Evolutionary conservation across 2,113 vertebrate genomes (phyloP), one percentile per base, ranked within the genome.

Genomic region (Emydura subglobosa): DNA sequence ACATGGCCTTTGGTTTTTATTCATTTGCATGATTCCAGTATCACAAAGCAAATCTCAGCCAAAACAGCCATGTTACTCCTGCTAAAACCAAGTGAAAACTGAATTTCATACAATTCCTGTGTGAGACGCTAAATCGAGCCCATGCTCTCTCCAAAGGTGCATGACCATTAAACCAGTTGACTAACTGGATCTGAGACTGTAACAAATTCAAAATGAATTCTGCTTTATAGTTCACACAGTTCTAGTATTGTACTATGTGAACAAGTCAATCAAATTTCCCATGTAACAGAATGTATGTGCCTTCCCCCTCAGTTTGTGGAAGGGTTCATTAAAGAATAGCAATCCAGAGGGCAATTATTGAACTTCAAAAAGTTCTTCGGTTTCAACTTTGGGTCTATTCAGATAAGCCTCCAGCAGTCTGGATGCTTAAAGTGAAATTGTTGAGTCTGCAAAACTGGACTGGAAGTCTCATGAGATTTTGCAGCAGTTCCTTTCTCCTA

Each of bases 231-330:
- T 0, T 72, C 90, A 83, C 76, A 54, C 50, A 76, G 27, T 57
- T 79, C 47, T 74, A 11, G 13, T 42, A 92, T 42, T 83, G n/a
- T 10, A 27, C 85, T 14, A 7, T 82, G 3, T 42, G 65, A 68
- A 5, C 86, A 86, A 9, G 29, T 34, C 19, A 57, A 27, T 61
- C 34, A 83, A 83, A 87, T 92, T 47, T 34, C 68, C n/a, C 39
- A n/a, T 0, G 2, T 12, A 61, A 61, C 2, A 87, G 57, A 39
- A 88, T 17, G 34, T 89, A 42, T 1, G 1, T 92, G 6, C 3
- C 14, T 92, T 85, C 74, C 59, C 88, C n/a, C 19, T 82, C 13
- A 24, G 27, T 51, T 6, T 47, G 13, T 34, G 51, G n/a, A 93
- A 27, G 5, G 93, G 85, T 50, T 61, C 88, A 83, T 22, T 5